phyloP scores from a whole-genome alignment of 2,113 vertebrate species.

The Talpa occidentalis region DNA sequence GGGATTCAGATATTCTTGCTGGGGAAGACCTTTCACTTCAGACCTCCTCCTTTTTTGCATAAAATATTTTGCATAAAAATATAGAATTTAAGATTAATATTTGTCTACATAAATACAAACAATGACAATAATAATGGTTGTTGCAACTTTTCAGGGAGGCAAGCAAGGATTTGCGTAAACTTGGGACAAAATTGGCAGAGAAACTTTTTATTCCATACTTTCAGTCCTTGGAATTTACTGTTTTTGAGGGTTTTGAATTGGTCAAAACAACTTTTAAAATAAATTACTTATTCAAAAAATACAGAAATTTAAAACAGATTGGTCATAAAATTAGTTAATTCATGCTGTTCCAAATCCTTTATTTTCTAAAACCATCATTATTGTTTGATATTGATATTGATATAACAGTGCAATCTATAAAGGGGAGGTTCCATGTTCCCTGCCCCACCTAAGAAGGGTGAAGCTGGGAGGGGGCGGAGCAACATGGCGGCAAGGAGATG shows the following conservation, averaged over 20 bases:
- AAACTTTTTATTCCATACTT: neutral
- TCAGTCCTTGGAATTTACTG: neutral
- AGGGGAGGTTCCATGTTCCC: no score
- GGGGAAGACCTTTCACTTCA: no score
- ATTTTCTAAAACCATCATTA: neutral
- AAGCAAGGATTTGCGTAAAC: neutral
- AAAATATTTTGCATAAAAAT: neutral
- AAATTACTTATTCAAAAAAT: neutral
- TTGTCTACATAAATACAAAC: neutral
- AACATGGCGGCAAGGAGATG: no score
- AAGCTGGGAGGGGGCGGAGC: no score
- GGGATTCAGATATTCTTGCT: no score
- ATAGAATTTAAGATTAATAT: neutral
- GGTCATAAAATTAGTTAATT: neutral
- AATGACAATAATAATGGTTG: neutral
- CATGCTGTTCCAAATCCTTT: neutral
- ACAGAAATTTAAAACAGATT: neutral
- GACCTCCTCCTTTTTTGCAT: no score
- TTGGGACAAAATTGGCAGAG: no score
- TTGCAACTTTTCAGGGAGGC: neutral
- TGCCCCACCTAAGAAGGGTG: no score
- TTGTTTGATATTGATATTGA: neutral
- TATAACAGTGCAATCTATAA: no score
- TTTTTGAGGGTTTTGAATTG: neutral
- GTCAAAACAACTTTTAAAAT: neutral